phyloP scores from a whole-genome alignment of 2,113 vertebrate genomes.

The Oriolus oriolus region DNA sequence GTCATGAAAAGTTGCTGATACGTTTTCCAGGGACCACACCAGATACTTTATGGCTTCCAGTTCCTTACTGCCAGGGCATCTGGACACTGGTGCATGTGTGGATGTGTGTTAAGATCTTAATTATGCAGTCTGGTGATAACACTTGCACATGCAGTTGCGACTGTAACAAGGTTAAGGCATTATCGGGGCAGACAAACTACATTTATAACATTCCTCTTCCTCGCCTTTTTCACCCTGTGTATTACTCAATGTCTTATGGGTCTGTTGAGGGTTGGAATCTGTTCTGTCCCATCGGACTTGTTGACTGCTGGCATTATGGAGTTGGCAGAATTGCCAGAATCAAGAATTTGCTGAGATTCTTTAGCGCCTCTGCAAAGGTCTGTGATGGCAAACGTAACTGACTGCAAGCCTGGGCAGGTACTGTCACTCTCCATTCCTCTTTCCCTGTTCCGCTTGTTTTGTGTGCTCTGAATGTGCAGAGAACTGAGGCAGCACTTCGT shows the following conservation, averaged over 20 bases:
- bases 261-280: background rate
- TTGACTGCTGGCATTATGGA: background rate
- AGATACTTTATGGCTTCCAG: background rate
- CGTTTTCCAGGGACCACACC: background rate
- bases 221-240: background rate
- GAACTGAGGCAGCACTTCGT: background rate
- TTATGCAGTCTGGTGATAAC: background rate
- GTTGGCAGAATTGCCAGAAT: background rate
- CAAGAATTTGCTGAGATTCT: background rate
- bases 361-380: background rate
- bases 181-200: background rate
- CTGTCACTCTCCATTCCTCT: background rate
- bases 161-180: background rate
- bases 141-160: background rate
- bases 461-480: background rate
- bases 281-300: background rate
- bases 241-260: background rate
- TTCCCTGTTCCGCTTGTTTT: background rate
- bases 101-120: background rate
- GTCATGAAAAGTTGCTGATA: background rate
- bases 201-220: background rate
- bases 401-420: too few relatives aligned
- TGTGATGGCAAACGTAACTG: background rate
- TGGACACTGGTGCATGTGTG: accelerated
- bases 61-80: background rate